These are phyloP conservation scores for Ormyrus nitidulus DNA, from an alignment of 2,888 invertebrate genomes.

Conservation along the genomic window DNA sequence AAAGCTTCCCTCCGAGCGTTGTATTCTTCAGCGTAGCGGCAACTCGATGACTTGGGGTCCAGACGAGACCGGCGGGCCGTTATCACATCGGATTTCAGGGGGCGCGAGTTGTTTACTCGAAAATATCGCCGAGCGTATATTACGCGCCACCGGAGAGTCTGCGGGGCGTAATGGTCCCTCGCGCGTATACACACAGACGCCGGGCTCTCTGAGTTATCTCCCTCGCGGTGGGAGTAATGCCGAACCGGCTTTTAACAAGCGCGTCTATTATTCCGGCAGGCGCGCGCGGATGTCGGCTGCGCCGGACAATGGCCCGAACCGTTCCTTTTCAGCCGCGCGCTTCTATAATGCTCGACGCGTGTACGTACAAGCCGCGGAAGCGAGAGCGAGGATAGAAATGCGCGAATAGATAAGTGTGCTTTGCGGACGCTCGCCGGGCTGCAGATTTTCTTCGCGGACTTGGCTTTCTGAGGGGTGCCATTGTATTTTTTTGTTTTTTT, in stretches of 20 bases:
- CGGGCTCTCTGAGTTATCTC: slow-evolving; percentile 49
- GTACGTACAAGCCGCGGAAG: slow-evolving; percentile 20
- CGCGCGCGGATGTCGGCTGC: slow-evolving; percentile 26
- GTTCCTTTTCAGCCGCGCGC: slow-evolving; percentile 8
- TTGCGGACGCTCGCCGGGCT: neutral
- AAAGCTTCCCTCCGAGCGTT: too few relatives aligned
- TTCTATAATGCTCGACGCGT: neutral
- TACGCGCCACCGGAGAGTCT: slow-evolving; percentile 40
- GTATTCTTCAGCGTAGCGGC: too few relatives aligned
- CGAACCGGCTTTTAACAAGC: slow-evolving; percentile 60
- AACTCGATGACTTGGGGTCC: neutral
- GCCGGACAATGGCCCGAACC: slow-evolving; percentile 30
- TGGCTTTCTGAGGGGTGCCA: too few relatives aligned
- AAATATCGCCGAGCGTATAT: slow-evolving; percentile 39
- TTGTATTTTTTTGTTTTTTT: too few relatives aligned
- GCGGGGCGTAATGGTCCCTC: slow-evolving; percentile 55
- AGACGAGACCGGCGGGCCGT: slow-evolving; percentile 38
- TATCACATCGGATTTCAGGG: slow-evolving; percentile 50
- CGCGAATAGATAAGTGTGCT: slow-evolving; percentile 17
- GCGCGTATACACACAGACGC: too few relatives aligned
- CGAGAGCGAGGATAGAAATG: slow-evolving; percentile 2
- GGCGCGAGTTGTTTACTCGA: slow-evolving; percentile 17
- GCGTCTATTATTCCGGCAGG: slow-evolving; percentile 59
- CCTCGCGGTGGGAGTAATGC: slow-evolving; percentile 50
- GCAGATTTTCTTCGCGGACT: too few relatives aligned